Evolutionary conservation across 1,140 invertebrate genomes (phyloP), one percentile per base, ranked within the genome.

Genomic region (Diachasmimorpha longicaudata): DNA sequence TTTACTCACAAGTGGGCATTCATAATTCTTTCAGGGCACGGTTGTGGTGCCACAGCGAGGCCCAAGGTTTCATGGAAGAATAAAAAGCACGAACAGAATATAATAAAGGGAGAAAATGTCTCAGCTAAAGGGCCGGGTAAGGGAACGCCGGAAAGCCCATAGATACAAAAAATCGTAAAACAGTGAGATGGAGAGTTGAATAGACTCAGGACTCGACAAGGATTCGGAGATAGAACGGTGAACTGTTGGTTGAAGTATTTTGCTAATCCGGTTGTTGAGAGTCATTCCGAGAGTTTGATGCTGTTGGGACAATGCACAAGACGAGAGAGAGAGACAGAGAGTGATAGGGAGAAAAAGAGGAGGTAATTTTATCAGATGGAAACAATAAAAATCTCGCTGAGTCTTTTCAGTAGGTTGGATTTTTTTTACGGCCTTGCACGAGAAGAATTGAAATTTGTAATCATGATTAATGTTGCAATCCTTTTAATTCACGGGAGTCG

Each of bases 1-100:
- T 63, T 63, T 63, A 63, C 58, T 63, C 58, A 63, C 58, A 63
- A 63, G 58, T 63, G 58, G 58, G 58, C 58, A 63, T 63, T 63
- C 58, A 63, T 63, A 63, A 63, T 63, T 63, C 58, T 63, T 25
- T n/a, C 52, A 58, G 52, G 52, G n/a, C 13, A 9, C 52, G 8
- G 9, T 21, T 3, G 13, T 2, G 31, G 31, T 6, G 6, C 31
- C 31, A 31, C 31, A 6, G 31, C 14, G 48, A 16, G 4, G n/a
- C 19, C 58, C 58, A 25, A 25, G 58, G 58, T 23, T 63, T 63
- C 23, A 25, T 14, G 21, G 19, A 14, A 25, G 48, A 63, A 63
- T 63, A 63, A 63, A 63, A 63, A 25, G 14, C 14, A 1, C 5
- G 19, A 9, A 1, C 5, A 63, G 23, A 63, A 63, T 63, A 25